Base-by-base conservation (phyloP, 2,888 invertebrate species). In the Amblyteles armatorius region DNA sequence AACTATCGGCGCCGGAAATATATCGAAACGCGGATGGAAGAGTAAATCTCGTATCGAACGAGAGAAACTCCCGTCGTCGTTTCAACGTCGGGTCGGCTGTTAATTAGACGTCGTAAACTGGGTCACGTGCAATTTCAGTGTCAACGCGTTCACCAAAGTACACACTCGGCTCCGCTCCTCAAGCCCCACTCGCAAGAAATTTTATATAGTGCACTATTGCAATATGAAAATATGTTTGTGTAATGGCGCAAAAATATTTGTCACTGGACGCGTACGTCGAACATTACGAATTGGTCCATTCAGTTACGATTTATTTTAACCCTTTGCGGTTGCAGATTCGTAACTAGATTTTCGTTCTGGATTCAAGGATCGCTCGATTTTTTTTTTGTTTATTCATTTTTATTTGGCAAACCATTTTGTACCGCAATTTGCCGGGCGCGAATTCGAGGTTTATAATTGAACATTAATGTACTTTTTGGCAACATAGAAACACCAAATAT, bases 91-190 rank as follows among this genome's bases (percentile, higher is more conserved):
- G 33, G 79, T 87, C 82, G 82, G 68, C 82, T 36, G 84, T 86
- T 89, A 89, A 89, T 89, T 88, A 89, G 85, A 88, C 86, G 68
- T 74, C 52, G 63, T 83, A 73, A 89, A 89, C 67, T 87, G 78
- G 86, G 88, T 87, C 89, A 84, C 50, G 76, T 55, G 48, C 19
- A n/a, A 48, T 50, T 52, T 26, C 29, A 68, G 6, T 84, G 71
- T 79, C 68, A 36, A 11, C 16, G 50, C 60, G 72, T 69, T 60
- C 57, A 11, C 22, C 22, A 26, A 57, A 57, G 22, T 13, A 26
- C 22, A 57, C 57, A 57, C 26, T 57, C 22, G 11, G 13, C 9
- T 26, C 26, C 57, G 22, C 57, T 57, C 13, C 26, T 13, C 57
- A 4, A 0, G 26, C 13, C 57, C 3, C 57, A 57, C 22, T 13